Evolutionary conservation across 2,888 invertebrate species (phyloP).

Genomic region (Drosophila subsilvestris): DNA sequence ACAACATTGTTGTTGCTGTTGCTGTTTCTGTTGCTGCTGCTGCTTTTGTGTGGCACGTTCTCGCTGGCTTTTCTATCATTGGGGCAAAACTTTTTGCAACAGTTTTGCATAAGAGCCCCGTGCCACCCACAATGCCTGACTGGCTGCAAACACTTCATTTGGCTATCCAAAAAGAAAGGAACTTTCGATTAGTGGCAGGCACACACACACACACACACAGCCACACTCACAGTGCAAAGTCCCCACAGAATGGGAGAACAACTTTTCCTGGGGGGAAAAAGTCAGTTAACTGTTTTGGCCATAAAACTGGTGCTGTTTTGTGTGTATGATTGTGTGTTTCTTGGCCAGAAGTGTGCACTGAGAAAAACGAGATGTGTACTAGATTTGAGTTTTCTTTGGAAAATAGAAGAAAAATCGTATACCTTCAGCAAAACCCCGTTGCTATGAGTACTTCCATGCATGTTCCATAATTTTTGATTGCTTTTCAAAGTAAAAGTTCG

Average conservation of each 20-base stretch:
- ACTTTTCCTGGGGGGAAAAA: constrained; percentile 36
- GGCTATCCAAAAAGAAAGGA: constrained; percentile 26
- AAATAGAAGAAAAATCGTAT: too few relatives aligned
- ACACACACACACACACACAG: background rate
- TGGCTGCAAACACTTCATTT: constrained; percentile 49
- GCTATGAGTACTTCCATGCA: too few relatives aligned
- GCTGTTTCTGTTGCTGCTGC: constrained; percentile 9
- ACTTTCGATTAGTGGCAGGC: constrained; percentile 44
- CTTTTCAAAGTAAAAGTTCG: background rate
- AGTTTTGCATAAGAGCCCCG: constrained; percentile 39
- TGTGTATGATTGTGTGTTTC: constrained; percentile 1
- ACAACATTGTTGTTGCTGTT: constrained; percentile 17
- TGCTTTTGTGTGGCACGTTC: constrained; percentile 49
- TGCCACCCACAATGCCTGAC: constrained; percentile 18
- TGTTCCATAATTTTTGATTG: background rate
- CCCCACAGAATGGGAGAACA: constrained; percentile 14
- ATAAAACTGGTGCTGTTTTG: constrained; percentile 20
- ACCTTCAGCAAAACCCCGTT: too few relatives aligned
- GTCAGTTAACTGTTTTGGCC: constrained; percentile 38
- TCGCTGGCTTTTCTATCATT: constrained; percentile 13
- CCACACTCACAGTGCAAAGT: background rate
- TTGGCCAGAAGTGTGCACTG: constrained; percentile 6
- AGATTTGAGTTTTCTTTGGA: too few relatives aligned
- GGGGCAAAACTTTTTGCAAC: constrained; percentile 44
- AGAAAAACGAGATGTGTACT: too few relatives aligned